Evolutionary conservation across 1,140 invertebrate genomes (phyloP), one percentile per base, ranked within the genome.

Genomic region (Phthorimaea operculella): DNA sequence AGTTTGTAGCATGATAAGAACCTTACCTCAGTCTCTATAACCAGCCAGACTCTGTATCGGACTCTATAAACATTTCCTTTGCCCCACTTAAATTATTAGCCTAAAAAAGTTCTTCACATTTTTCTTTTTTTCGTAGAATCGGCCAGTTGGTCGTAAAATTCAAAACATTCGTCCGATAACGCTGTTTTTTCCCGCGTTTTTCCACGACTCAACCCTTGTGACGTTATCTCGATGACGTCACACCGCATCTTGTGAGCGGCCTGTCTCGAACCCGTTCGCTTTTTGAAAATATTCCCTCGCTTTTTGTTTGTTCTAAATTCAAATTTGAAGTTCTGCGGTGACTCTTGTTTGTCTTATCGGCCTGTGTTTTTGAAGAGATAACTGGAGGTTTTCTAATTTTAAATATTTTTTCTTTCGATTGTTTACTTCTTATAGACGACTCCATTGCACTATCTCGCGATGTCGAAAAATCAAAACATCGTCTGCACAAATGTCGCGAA

Each of bases 171-270:
- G 36, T 39, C 36, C 36, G 72, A 75, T 75, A 75, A 75, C 63
- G 55, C 53, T 52, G 17, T 52, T 60, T 69, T 69, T 74, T 74
- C 66, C 67, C 58, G 54, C 36, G 34, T 42, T 68, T 72, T 74
- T 68, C 55, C 73, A 68, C 53, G 71, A 68, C 66, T 68, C 68
- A 73, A 77, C 74, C 74, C 74, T 72, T 72, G 70, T 66, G 70
- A 70, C 68, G 70, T 70, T 77, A 77, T 77, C 74, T 67, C 55
- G 56, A 66, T 70, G 72, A 75, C 66, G 74, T 73, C 70, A 74
- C 68, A 56, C 57, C 57, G 54, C 67, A 62, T 70, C 65, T 68
- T 71, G 65, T 71, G 60, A 64, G 62, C 59, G 51, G 57, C 64
- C 60, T 52, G 51, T 39, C 10, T 39, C 36, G 10, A n/a, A 39